Percentiles rank a stretch among this genome's conserved stretches.
Conservation (phyloP, 2,888 invertebrate genomes). For the Tenthredo distinguenda region DNA sequence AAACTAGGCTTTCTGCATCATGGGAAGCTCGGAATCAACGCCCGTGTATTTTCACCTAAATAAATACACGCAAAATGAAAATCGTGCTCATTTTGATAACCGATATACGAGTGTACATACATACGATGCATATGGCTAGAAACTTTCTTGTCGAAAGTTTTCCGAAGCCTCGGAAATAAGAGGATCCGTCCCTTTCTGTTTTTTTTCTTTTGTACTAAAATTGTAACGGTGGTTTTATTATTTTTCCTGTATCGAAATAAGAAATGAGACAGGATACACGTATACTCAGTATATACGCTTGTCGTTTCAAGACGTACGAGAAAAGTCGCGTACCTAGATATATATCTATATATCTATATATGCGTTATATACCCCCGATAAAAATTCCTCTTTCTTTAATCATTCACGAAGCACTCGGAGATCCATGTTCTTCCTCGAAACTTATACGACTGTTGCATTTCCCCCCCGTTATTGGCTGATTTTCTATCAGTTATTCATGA, state of each 20-base stretch:
- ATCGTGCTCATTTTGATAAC: neutral
- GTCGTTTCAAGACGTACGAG: neutral
- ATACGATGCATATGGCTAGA: neutral
- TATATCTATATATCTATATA: neutral
- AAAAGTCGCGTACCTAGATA: neutral
- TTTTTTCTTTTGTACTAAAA: constrained; percentile 7
- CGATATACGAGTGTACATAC: neutral
- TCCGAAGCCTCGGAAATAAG: neutral
- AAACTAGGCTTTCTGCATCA: neutral
- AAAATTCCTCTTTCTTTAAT: constrained; percentile 44
- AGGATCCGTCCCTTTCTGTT: neutral
- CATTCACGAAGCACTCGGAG: constrained; percentile 42
- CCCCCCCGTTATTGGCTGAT: constrained; percentile 16
- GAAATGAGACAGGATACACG: neutral
- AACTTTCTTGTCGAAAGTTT: neutral
- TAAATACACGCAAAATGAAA: neutral
- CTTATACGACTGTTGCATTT: constrained; percentile 34
- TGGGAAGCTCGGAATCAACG: neutral
- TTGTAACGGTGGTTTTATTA: constrained; percentile 15
- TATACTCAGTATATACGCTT: neutral
- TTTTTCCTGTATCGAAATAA: neutral
- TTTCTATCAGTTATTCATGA: constrained; percentile 20
- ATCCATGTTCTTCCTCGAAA: constrained; percentile 19
- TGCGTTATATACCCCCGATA: neutral
- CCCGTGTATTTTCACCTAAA: neutral